A percentile compares a stretch with the other conserved stretches of the same genome.
phyloP scores from a whole-genome alignment of 2,888 invertebrate genomes.

The Leuctra nigra region DNA sequence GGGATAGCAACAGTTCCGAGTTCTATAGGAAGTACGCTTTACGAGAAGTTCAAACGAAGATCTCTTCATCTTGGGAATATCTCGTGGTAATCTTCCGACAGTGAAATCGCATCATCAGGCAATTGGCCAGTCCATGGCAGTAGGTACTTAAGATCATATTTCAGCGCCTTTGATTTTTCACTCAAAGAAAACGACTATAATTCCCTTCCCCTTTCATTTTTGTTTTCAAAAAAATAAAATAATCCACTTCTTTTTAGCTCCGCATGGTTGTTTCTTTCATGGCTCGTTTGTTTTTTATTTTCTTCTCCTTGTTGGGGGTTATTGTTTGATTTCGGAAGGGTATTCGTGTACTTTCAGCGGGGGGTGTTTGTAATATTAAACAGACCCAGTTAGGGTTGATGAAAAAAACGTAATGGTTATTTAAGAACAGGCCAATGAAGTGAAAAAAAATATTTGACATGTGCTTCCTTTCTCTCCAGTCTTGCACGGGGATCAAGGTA shows the following conservation, averaged over 20 bases:
- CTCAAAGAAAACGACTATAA: neutral
- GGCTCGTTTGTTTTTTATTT: no score
- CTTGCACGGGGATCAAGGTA: no score
- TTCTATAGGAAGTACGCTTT: no score
- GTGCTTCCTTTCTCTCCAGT: conserved; percentile 5
- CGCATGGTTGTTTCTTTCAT: no score
- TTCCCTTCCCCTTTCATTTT: conserved; percentile 2
- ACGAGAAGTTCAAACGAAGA: no score
- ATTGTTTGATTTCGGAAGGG: neutral
- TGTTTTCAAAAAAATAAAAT: neutral
- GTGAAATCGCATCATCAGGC: no score
- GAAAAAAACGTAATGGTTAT: conserved; percentile 4
- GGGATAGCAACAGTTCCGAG: no score
- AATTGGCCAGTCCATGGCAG: neutral
- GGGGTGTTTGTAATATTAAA: neutral
- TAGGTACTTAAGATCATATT: neutral
- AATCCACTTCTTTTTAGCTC: no score
- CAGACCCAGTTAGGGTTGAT: conserved; percentile 1
- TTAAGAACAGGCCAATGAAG: conserved; percentile 8
- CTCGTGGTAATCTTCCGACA: no score
- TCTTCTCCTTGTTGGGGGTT: no score
- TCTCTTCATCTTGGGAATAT: no score
- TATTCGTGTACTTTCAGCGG: neutral
- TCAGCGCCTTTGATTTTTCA: neutral
- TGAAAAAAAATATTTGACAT: neutral